Evolutionary conservation across 1,140 invertebrate species (phyloP).

Genomic region (Spodoptera litura): DNA sequence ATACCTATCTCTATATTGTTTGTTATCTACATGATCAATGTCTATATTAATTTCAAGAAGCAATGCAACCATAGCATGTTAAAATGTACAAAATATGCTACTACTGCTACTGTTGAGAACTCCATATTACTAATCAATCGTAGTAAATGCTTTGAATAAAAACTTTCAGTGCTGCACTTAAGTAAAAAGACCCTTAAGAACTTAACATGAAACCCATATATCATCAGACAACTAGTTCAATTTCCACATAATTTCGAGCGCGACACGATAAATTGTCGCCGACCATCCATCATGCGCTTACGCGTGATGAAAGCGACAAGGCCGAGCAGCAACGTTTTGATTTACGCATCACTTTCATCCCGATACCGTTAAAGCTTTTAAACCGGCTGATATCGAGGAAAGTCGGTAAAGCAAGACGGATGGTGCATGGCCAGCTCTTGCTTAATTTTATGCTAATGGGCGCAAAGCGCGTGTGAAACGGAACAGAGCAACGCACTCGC

Average conservation of each 20-base stretch:
- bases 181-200: neutral
- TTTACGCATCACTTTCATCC: conserved; percentile 79
- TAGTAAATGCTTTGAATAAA: too few species aligned
- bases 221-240: conserved; percentile 34
- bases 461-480: conserved; percentile 56
- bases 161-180: neutral
- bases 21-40: too few species aligned
- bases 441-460: conserved; percentile 66
- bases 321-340: conserved; percentile 61
- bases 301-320: conserved; percentile 67
- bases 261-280: conserved; percentile 30
- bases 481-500: conserved; percentile 17
- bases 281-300: conserved; percentile 44
- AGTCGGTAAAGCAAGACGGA: conserved; percentile 77
- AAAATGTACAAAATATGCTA: too few species aligned
- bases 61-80: too few species aligned
- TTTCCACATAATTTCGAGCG: conserved; percentile 33
- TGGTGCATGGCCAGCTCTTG: conserved; percentile 65
- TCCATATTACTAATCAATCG: too few species aligned
- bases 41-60: too few species aligned
- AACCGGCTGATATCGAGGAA: conserved; percentile 71
- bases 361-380: conserved; percentile 79
- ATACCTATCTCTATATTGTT: too few species aligned
- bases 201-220: conserved; percentile 11
- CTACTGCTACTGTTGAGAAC: too few species aligned